Evolutionary conservation across 1,140 invertebrate species (phyloP), one percentile per base, ranked within the genome.

Genomic region (Orussus abietinus): DNA sequence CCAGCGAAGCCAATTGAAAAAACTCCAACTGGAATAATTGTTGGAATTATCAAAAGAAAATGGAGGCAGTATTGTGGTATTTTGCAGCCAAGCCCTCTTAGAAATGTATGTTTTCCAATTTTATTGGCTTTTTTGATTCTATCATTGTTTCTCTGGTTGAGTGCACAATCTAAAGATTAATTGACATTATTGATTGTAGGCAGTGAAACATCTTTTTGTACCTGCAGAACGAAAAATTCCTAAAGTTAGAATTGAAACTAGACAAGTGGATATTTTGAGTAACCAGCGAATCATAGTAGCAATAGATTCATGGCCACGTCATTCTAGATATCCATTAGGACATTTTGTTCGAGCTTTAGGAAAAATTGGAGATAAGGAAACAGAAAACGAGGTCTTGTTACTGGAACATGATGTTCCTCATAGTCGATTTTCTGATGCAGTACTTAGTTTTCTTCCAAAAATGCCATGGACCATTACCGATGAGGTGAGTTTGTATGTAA

Each of bases 1-100:
- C 47, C 51, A 34, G 69, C 50, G 42, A 54, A 62, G 45, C 62
- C 55, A 47, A 49, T 53, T 32, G 66, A 82, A 49, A 75, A 71
- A 38, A 81, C 77, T 59, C 91, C 89, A 12, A 96, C 90, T 4
- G 96, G 89, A 1, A 79, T 79, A 62, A 82, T 99, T 45, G 93
- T 99, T 32, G 95, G 92, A 11, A 96, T 99, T 47, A 90, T 99
- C 31, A 83, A 88, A 45, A 78, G 96, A 48, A 98, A 98, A 64
- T 98, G 95, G 94, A 75, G 93, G 19, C 91, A 93, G 52, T 96
- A 94, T 69, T 98, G 96, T 77, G 96, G 96, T 18, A 94, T 98
- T 53, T 70, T 99, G 33, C 82, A 90, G 60, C 82, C 82, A 13
- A 90, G 83, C 65, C 75, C 81, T 7, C 72, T 92, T 10, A 84